A percentile compares a stretch with the other conserved stretches of the same genome.
These are phyloP conservation scores for Meandrusa payeni DNA, from an alignment of 2,888 invertebrate genomes.

Conservation along the genomic window DNA sequence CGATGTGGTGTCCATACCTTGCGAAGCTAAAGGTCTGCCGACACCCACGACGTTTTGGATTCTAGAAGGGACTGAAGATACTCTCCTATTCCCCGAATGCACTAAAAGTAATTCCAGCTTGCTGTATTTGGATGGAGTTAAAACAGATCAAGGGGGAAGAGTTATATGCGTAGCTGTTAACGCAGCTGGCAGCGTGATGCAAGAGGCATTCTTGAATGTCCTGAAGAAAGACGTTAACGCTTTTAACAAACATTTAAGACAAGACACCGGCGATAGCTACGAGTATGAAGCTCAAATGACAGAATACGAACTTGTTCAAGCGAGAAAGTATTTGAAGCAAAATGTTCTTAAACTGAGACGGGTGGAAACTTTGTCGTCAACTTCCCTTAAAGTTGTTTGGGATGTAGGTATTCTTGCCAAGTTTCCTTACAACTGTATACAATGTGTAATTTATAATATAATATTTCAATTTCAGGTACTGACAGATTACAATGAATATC, in stretches of 20 bases:
- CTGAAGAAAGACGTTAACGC: conserved; percentile 67
- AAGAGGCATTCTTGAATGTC: conserved; percentile 73
- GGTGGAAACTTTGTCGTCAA: conserved; percentile 85
- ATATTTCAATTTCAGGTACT: conserved; percentile 57
- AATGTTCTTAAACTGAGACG: conserved; percentile 88
- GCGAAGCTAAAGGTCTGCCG: conserved; percentile 95
- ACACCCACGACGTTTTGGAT: conserved; percentile 97
- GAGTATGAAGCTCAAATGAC: conserved; percentile 78
- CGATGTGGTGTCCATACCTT: conserved; percentile 93
- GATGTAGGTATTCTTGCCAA: conserved; percentile 79
- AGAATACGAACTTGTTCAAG: conserved; percentile 88
- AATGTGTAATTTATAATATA: neutral
- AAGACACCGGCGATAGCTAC: conserved; percentile 54
- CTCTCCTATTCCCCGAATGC: conserved; percentile 77
- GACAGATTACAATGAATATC: conserved; percentile 77
- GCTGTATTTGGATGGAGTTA: conserved; percentile 69
- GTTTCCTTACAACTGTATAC: neutral
- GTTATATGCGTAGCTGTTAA: conserved; percentile 76
- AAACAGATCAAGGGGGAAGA: conserved; percentile 68
- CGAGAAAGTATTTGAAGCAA: conserved; percentile 88
- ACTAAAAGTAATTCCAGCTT: conserved; percentile 73
- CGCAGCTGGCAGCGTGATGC: conserved; percentile 75
- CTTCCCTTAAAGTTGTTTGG: conserved; percentile 90
- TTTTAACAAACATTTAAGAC: conserved; percentile 52
- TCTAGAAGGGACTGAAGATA: conserved; percentile 92